A percentile compares a stretch with the other conserved stretches of the same genome.
These are phyloP conservation scores for Darevskia mixta DNA, from an alignment of 2,797 vertebrate species.

Conservation along the genomic window DNA sequence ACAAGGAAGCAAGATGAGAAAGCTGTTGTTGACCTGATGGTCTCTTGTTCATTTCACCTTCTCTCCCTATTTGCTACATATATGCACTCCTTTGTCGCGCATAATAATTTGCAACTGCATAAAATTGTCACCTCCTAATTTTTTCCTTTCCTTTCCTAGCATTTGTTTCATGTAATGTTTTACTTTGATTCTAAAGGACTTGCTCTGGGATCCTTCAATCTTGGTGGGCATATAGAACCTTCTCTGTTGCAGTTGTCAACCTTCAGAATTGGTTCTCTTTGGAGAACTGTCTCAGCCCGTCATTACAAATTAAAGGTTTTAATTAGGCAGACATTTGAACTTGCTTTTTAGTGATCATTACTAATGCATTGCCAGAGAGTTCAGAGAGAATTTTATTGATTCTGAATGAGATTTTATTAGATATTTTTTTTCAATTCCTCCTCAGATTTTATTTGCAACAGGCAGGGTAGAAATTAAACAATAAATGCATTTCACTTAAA, in stretches of 20 bases:
- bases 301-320: neutral
- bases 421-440: neutral
- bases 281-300: neutral
- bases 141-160: neutral
- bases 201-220: neutral
- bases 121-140: neutral
- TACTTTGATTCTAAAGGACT: neutral
- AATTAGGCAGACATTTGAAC: neutral
- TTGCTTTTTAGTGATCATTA: neutral
- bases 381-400: too few relatives aligned
- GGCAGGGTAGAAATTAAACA: neutral
- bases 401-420: neutral
- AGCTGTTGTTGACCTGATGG: neutral
- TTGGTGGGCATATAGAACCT: neutral
- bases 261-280: neutral
- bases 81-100: neutral
- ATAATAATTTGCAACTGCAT: neutral
- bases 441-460: neutral
- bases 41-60: neutral
- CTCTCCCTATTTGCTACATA: neutral
- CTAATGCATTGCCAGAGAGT: neutral
- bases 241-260: neutral
- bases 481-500: neutral
- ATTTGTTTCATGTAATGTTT: neutral
- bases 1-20: neutral